Conservation (phyloP, 2,888 invertebrate species). For the Conomelus anceps region DNA sequence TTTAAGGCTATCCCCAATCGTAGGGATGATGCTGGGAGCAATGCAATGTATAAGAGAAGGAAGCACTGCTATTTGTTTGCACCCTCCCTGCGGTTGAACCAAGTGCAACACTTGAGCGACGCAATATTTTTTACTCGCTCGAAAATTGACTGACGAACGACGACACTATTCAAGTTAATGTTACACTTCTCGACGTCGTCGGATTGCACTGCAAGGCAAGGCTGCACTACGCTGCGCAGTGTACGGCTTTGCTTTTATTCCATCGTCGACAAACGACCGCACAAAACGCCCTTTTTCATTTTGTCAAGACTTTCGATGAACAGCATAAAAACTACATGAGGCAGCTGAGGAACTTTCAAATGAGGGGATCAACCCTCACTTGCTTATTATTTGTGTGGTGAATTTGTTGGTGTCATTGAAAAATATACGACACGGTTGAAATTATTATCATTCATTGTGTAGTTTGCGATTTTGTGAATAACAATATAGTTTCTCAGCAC, state of each 20-base stretch:
- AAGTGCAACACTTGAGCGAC: background rate
- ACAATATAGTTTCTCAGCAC: too few relatives aligned
- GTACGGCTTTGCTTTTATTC: background rate
- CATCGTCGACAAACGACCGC: background rate
- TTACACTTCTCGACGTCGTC: background rate
- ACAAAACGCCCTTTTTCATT: background rate
- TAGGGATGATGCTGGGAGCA: background rate
- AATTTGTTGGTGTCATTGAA: background rate
- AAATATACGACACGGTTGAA: background rate
- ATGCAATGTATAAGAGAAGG: background rate
- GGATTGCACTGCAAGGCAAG: too few relatives aligned
- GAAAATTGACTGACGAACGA: background rate
- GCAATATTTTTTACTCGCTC: background rate
- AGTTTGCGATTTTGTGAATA: too few relatives aligned
- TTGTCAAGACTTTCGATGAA: background rate
- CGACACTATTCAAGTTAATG: background rate
- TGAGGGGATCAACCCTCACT: background rate
- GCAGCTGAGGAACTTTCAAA: background rate
- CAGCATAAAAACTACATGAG: background rate
- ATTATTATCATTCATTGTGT: background rate
- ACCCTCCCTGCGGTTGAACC: background rate
- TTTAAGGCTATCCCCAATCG: background rate
- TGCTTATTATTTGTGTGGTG: background rate
- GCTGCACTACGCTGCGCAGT: background rate
- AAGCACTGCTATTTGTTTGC: background rate